Evolutionary conservation across 53 echinoderm and acorn worm genomes (phyloP).

Genomic region (Paelopatides confundens): DNA sequence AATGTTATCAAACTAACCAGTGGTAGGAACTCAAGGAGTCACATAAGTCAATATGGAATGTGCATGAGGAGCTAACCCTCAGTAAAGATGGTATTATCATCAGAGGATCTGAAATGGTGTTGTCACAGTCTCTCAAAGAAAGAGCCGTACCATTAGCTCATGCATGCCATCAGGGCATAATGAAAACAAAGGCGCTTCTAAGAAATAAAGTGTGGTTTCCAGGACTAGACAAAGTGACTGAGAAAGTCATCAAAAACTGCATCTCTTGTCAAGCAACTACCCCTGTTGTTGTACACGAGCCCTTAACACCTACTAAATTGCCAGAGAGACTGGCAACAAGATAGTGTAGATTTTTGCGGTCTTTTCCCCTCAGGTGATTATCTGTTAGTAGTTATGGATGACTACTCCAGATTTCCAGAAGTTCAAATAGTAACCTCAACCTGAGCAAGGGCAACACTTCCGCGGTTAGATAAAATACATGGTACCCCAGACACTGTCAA

Average conservation of each 20-base stretch:
- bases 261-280: background rate
- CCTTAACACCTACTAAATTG: background rate
- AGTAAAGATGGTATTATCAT: no score
- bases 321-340: slow-evolving; percentile 4
- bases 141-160: no score
- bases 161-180: background rate
- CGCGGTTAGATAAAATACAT: slow-evolving; percentile 54
- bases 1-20: no score
- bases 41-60: no score
- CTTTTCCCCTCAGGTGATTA: slow-evolving; percentile 35
- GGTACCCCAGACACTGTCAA: no score
- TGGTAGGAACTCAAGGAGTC: no score
- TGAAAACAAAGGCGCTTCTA: background rate
- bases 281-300: background rate
- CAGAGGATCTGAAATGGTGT: no score
- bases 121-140: no score
- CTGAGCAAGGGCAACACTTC: slow-evolving; percentile 38
- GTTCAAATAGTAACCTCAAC: slow-evolving; percentile 47
- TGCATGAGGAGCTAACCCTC: no score
- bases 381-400: slow-evolving; percentile 51
- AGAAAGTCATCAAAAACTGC: background rate
- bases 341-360: slow-evolving; percentile 13
- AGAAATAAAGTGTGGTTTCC: slow-evolving; percentile 2
- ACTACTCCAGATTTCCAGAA: slow-evolving; percentile 41
- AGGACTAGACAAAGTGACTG: background rate